Conservation (phyloP, 2,797 vertebrate species). For the Squalus acanthias region DNA sequence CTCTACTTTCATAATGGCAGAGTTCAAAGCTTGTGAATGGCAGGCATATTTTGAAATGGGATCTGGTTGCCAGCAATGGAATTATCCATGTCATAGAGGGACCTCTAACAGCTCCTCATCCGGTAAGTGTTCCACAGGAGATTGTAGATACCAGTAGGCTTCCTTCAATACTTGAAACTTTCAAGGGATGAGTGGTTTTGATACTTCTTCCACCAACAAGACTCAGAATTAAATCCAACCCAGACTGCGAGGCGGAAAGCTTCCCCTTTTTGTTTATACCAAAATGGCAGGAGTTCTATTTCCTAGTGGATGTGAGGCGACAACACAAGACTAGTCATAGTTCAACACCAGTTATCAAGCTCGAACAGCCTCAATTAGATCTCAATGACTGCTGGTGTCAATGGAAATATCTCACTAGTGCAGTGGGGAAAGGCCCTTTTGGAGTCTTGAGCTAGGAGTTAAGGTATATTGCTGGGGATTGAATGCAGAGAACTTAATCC, state of each 20-base stretch:
- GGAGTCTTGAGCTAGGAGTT: neutral
- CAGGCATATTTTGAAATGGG: constrained; percentile 70
- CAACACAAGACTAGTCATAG: neutral
- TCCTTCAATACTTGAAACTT: neutral
- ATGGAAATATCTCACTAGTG: neutral
- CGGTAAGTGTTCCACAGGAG: constrained; percentile 49
- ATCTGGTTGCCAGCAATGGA: constrained; percentile 81
- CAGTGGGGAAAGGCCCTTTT: neutral
- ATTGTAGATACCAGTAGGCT: neutral
- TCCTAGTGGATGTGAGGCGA: neutral
- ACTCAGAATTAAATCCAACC: neutral
- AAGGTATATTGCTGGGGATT: neutral
- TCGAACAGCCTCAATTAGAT: neutral
- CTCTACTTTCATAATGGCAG: constrained; percentile 43
- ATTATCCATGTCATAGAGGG: constrained; percentile 80
- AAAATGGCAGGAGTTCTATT: neutral
- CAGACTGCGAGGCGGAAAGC: too few relatives aligned
- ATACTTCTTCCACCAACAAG: neutral
- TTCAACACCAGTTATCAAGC: neutral
- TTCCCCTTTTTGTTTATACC: neutral
- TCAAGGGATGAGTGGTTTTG: too few relatives aligned
- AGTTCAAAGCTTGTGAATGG: constrained; percentile 63
- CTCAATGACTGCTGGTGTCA: neutral
- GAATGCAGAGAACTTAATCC: neutral
- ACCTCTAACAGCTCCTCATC: constrained; percentile 65